Conservation (phyloP, 2,797 vertebrate genomes). For the Monodelphis domestica region DNA sequence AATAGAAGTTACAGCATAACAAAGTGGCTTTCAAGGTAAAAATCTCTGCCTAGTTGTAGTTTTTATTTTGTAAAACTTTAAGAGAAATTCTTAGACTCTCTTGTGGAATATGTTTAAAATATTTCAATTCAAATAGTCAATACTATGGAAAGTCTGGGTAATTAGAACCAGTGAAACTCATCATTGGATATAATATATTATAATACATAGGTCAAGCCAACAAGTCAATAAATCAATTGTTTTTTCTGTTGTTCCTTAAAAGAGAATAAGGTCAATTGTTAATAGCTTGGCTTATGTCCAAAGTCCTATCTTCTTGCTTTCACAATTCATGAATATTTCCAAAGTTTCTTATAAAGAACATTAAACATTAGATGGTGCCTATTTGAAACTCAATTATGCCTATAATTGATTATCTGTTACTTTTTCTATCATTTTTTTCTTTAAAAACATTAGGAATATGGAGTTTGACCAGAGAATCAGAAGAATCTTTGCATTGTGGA, state of each 20-base stretch:
- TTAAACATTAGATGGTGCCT: not conserved
- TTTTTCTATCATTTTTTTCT: slow-evolving; percentile 9
- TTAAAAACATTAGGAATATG: not conserved
- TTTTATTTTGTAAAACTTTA: not conserved
- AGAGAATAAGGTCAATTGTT: not conserved
- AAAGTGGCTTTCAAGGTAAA: not conserved
- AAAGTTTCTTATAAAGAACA: not conserved
- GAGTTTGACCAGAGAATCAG: slow-evolving; percentile 14
- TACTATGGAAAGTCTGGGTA: not conserved
- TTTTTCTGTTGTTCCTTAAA: not conserved
- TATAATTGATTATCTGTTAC: slow-evolving; percentile 18
- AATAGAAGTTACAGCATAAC: not conserved
- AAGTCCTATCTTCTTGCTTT: not conserved
- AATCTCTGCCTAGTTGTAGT: not conserved
- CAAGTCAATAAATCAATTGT: accelerated
- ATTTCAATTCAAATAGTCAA: not conserved
- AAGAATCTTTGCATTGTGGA: not conserved
- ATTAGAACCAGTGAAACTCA: not conserved
- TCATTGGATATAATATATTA: not conserved
- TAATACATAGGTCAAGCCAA: not conserved
- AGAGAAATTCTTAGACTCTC: not conserved
- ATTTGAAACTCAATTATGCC: not conserved
- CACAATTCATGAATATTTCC: not conserved
- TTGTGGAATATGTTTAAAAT: not conserved
- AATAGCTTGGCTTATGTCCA: not conserved